Conservation (phyloP, 1,140 invertebrate species). For the Rhynchophorus ferrugineus region DNA sequence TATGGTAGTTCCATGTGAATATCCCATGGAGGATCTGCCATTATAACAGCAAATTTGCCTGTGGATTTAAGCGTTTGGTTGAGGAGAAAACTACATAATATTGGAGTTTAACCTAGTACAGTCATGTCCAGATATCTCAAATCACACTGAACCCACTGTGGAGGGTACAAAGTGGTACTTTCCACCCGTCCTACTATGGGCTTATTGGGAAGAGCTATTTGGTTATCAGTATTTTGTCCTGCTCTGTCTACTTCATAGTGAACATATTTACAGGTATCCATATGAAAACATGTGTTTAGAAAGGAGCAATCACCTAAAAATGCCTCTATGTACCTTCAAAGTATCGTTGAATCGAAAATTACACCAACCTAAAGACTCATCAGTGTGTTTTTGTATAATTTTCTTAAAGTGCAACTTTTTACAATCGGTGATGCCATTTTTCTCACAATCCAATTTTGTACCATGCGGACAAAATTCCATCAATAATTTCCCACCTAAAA, state of each 20-base stretch:
- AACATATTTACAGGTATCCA: conserved; percentile 97
- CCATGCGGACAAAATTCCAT: conserved; percentile 96
- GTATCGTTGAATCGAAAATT: not conserved
- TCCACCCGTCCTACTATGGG: conserved; percentile 40
- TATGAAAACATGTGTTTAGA: conserved; percentile 97
- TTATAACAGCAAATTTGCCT: conserved; percentile 89
- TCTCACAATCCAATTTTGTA: conserved; percentile 80
- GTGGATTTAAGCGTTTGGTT: conserved; percentile 37
- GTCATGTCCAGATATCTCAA: conserved; percentile 92
- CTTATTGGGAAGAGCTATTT: conserved; percentile 18
- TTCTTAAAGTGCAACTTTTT: conserved; percentile 94
- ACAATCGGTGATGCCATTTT: conserved; percentile 58
- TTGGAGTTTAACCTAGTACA: conserved; percentile 61
- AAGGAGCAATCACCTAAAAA: conserved; percentile 90
- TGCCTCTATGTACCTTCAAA: not conserved
- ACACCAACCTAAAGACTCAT: conserved; percentile 88
- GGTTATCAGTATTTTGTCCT: conserved; percentile 30
- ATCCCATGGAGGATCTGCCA: conserved; percentile 97
- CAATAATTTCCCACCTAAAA: conserved; percentile 71
- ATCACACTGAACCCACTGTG: conserved; percentile 97
- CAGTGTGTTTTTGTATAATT: conserved; percentile 94
- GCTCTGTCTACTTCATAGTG: conserved; percentile 83
- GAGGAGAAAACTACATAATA: conserved; percentile 1
- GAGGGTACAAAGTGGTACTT: conserved; percentile 68
- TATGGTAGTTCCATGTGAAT: conserved; percentile 98